Evolutionary conservation across 2,797 vertebrate species (phyloP), one percentile per base, ranked within the genome.

Genomic region (Meriones psammophilus): DNA sequence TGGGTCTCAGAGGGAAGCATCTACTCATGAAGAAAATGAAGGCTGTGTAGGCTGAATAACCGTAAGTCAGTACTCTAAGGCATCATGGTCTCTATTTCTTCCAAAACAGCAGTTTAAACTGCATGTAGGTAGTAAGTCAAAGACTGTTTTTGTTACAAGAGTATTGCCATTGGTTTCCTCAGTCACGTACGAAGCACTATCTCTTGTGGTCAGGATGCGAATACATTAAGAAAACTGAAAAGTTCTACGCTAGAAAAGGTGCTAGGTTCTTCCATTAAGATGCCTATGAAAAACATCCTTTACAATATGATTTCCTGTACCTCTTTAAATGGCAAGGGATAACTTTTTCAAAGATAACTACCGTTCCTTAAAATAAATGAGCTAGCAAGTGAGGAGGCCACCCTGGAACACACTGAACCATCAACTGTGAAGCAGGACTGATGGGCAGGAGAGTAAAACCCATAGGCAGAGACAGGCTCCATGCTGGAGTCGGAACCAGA

Each of bases 161-260:
- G 26, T n/a, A 84, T 62, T 79, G 86, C 33, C 30, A 87, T 88
- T 88, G 85, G 89, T 89, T 78, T 93, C 60, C 81, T 60, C 88
- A 94, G 90, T 92, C 1, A 22, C 46, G 4, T 73, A 94, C 88
- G 50, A 97, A 97, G 80, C 77, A 71, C 96, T 33, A 10, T 30
- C 86, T 78, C 33, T 81, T 87, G 76, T 92, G 92, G 86, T 14
- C 93, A 96, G 84, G n/a, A 10, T 0, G 1, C 28, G 87, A 97
- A 76, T 69, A 77, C 89, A 80, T 79, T 58, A 94, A 64, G 90
- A 88, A 83, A 93, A 96, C 50, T 28, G 93, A 95, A 89, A 96
- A n/a, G 88, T 98, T 97, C 93, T 71, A 76, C 9, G 1, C 0
- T 58, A 88, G 78, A 95, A 96, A 96, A 95, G 20, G 36, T 74